These are phyloP conservation scores for Cylas formicarius DNA, from an alignment of 1,140 invertebrate genomes.

Conservation along the genomic window DNA sequence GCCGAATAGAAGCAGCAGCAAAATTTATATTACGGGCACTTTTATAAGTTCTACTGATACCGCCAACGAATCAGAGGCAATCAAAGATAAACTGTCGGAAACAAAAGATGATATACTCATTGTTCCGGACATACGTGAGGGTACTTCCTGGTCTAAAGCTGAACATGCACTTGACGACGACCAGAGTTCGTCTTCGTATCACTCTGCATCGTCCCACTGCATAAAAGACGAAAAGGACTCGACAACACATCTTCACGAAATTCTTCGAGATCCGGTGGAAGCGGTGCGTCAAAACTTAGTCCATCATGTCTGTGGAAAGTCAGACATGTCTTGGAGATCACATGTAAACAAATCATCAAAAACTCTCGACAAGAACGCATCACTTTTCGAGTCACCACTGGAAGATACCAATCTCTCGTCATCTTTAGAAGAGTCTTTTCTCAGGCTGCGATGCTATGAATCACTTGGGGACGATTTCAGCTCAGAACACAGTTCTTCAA, in stretches of 20 bases:
- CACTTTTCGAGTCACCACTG: conserved; percentile 30
- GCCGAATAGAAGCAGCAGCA: conserved; percentile 31
- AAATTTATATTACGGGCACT: conserved; percentile 37
- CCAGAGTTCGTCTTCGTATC: too few species aligned
- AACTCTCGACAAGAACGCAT: conserved; percentile 25
- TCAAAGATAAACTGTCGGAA: conserved; percentile 2
- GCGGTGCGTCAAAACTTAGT: conserved; percentile 61
- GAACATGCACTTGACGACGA: too few species aligned
- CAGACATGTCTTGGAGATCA: conserved; percentile 37
- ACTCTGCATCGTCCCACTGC: too few species aligned
- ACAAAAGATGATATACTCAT: conserved; percentile 8
- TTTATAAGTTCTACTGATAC: conserved; percentile 6
- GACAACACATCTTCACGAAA: conserved; percentile 34
- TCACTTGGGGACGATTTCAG: conserved; percentile 44
- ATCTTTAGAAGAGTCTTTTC: conserved; percentile 56
- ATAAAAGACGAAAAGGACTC: too few species aligned
- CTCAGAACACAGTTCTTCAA: conserved; percentile 48
- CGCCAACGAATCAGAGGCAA: too few species aligned
- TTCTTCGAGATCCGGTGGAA: conserved; percentile 60
- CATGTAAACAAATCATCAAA: conserved; percentile 27
- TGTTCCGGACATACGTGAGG: too few species aligned
- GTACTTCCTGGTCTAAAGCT: too few species aligned
- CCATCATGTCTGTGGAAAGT: conserved; percentile 62
- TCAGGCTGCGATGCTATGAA: conserved; percentile 44
- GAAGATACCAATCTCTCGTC: conserved; percentile 44